Percentiles rank a stretch among this genome's conserved stretches.
Conservation (phyloP, 2,797 vertebrate genomes). For the Glossophaga mutica region DNA sequence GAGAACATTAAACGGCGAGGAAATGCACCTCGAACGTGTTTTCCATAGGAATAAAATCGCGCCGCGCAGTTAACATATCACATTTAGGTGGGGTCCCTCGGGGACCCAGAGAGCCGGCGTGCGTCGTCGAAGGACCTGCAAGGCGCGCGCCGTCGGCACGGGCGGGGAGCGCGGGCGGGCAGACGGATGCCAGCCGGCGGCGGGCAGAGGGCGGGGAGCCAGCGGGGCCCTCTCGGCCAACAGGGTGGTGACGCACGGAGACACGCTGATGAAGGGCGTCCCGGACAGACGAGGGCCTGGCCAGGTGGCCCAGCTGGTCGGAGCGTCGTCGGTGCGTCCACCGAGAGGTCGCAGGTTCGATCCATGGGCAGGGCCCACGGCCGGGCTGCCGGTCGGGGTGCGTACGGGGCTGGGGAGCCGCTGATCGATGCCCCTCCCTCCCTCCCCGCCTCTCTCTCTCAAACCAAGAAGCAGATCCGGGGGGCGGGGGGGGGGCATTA, state of each 20-base stretch:
- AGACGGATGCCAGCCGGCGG: background rate
- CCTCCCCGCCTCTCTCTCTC: background rate
- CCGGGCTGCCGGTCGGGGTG: background rate
- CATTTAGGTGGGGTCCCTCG: conserved; percentile 49
- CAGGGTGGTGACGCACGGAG: background rate
- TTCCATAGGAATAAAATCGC: conserved; percentile 65
- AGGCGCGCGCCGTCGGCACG: conserved; percentile 22
- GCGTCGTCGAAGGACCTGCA: conserved; percentile 32
- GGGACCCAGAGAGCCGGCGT: conserved; percentile 46
- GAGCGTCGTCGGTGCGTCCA: rapidly evolving
- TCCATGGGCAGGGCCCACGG: background rate
- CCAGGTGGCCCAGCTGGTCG: too few relatives aligned
- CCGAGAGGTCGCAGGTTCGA: background rate
- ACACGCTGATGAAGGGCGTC: too few relatives aligned
- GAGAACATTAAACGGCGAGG: conserved; percentile 67
- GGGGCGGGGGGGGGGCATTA: rapidly evolving
- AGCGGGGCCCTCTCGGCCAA: background rate
- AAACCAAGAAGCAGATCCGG: background rate
- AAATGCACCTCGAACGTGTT: conserved; percentile 40
- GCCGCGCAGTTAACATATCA: conserved; percentile 53
- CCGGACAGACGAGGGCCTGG: rapidly evolving
- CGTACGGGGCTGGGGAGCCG: too few relatives aligned
- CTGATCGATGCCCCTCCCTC: background rate
- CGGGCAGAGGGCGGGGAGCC: background rate
- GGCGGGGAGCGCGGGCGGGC: background rate